Conservation (phyloP, 2,113 vertebrate species). For the Brachirus orientalis region DNA sequence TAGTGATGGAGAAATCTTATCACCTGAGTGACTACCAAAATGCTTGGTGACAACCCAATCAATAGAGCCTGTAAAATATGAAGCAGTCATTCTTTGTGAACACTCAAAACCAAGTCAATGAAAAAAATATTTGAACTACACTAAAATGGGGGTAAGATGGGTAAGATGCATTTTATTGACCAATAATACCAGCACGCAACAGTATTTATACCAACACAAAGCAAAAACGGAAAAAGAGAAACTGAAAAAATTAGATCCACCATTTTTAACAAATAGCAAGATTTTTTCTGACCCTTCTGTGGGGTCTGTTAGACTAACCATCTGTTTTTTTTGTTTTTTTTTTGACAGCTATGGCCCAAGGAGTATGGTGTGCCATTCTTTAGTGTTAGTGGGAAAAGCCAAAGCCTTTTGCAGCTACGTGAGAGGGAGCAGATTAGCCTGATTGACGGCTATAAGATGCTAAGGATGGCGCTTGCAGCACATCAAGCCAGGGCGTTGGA, state of each 20-base stretch:
- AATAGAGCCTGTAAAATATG: slow-evolving; percentile 67
- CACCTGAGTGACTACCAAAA: slow-evolving; percentile 65
- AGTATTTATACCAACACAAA: not conserved
- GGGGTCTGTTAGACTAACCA: not conserved
- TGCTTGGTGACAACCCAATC: slow-evolving; percentile 65
- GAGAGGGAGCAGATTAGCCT: slow-evolving; percentile 75
- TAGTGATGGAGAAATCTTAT: slow-evolving; percentile 44
- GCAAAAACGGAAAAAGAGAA: too few relatives aligned
- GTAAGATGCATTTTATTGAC: slow-evolving; percentile 34
- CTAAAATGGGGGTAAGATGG: slow-evolving; percentile 22
- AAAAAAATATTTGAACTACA: slow-evolving; percentile 28
- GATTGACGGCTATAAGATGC: slow-evolving; percentile 80
- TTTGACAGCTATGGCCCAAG: too few relatives aligned
- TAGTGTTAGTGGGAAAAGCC: slow-evolving; percentile 54
- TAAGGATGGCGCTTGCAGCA: slow-evolving; percentile 72
- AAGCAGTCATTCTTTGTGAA: slow-evolving; percentile 50
- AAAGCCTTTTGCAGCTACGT: slow-evolving; percentile 57
- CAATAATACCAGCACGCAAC: slow-evolving; percentile 14
- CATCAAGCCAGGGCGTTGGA: slow-evolving; percentile 58
- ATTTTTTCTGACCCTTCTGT: slow-evolving; percentile 36
- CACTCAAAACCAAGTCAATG: slow-evolving; percentile 54
- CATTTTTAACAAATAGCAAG: too few relatives aligned
- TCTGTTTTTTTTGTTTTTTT: too few relatives aligned
- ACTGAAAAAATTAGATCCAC: too few relatives aligned
- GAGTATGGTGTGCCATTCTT: slow-evolving; percentile 53